A percentile compares a stretch with the other conserved stretches of the same genome.
Evolutionary conservation across 2,888 invertebrate species (phyloP).

Genomic region (Hypsopygia costalis): DNA sequence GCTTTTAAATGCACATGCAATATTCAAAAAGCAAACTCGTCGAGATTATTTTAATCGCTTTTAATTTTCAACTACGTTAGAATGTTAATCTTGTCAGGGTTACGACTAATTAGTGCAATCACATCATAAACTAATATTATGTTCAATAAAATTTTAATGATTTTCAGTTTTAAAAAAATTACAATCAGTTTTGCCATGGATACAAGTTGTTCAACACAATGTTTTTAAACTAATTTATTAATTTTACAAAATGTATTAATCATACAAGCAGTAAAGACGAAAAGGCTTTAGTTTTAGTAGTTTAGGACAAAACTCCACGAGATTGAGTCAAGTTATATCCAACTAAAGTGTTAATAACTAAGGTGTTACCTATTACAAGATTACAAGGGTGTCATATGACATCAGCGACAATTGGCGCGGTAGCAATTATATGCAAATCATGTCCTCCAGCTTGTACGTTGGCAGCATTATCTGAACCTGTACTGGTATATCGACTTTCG

Average conservation of each 20-base stretch:
- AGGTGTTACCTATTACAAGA: too few relatives aligned
- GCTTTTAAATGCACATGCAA: neutral
- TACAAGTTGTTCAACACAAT: too few relatives aligned
- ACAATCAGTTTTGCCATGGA: too few relatives aligned
- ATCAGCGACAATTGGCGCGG: conserved; percentile 3
- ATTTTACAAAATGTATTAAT: too few relatives aligned
- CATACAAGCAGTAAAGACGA: too few relatives aligned
- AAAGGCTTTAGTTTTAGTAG: too few relatives aligned
- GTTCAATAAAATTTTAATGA: too few relatives aligned
- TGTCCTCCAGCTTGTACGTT: conserved; percentile 7
- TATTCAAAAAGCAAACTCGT: neutral
- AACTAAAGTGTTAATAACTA: conserved; percentile 1
- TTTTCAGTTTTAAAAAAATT: too few relatives aligned
- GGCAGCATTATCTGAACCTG: conserved; percentile 1
- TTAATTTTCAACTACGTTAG: neutral
- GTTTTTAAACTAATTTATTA: too few relatives aligned
- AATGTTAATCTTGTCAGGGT: neutral
- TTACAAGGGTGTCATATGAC: conserved; percentile 6
- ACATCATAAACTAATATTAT: neutral
- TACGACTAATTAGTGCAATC: neutral
- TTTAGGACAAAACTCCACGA: too few relatives aligned
- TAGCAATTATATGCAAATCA: conserved; percentile 11
- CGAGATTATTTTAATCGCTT: neutral
- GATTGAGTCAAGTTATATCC: too few relatives aligned
- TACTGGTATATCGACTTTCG: conserved; percentile 5